Evolutionary conservation across 2,797 vertebrate species (phyloP).

Genomic region (Sebastes itinus): DNA sequence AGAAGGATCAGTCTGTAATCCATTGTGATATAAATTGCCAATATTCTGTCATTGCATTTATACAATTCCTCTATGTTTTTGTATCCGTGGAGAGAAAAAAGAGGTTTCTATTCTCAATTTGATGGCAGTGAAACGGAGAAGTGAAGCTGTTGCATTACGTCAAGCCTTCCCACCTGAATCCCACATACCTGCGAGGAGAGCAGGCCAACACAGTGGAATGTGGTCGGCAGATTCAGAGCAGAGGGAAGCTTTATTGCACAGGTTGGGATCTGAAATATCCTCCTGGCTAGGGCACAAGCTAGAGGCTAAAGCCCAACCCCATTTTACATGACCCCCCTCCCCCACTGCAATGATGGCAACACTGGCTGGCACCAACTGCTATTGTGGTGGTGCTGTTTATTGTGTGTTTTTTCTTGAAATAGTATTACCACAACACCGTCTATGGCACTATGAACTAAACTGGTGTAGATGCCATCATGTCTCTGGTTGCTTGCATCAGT

Average conservation of each 20-base stretch:
- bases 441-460: not conserved
- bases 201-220: slow-evolving; percentile 47
- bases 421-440: slow-evolving; percentile 1
- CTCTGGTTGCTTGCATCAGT: not conserved
- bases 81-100: slow-evolving; percentile 6
- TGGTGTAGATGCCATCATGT: too few species aligned
- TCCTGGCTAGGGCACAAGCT: slow-evolving; percentile 46
- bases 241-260: slow-evolving; percentile 51
- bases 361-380: slow-evolving; percentile 62
- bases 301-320: slow-evolving; percentile 61
- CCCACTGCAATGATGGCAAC: slow-evolving; percentile 63
- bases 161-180: slow-evolving; percentile 47
- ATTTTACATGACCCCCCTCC: slow-evolving; percentile 62
- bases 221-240: slow-evolving; percentile 22
- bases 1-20: not conserved
- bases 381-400: slow-evolving; percentile 41
- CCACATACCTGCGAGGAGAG: slow-evolving; percentile 56
- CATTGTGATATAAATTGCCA: not conserved
- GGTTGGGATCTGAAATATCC: slow-evolving; percentile 64
- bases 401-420: slow-evolving; percentile 13
- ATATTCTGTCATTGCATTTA: not conserved
- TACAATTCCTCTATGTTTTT: not conserved
- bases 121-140: slow-evolving; percentile 33
- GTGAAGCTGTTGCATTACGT: slow-evolving; percentile 37
- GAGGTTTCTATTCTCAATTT: slow-evolving; percentile 9